phyloP scores from a whole-genome alignment of 2,113 vertebrate genomes.

The Scytalopus superciliaris region DNA sequence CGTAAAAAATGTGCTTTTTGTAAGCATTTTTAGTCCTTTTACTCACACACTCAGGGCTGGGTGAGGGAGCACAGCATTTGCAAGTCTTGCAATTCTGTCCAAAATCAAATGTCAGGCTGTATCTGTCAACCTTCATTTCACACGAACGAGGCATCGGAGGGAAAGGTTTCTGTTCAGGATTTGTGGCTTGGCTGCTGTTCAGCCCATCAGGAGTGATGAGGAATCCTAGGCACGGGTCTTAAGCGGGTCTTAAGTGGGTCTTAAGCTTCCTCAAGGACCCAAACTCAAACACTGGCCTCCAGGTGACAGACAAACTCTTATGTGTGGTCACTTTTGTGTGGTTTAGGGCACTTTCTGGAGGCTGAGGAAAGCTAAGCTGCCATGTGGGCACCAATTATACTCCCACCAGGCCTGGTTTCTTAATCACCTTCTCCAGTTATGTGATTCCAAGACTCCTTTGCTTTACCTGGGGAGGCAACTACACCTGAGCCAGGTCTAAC shows the following conservation, averaged over 20 bases:
- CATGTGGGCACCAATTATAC: accelerated
- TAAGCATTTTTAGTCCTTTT: not conserved
- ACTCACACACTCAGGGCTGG: not conserved
- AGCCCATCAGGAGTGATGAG: not conserved
- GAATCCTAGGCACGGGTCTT: not conserved
- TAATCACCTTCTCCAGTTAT: not conserved
- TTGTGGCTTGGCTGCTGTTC: not conserved
- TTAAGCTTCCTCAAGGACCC: not conserved
- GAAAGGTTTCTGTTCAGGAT: not conserved
- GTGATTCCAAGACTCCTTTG: not conserved
- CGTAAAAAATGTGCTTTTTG: not conserved
- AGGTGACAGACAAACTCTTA: not conserved
- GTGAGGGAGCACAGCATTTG: not conserved
- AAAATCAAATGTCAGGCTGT: not conserved
- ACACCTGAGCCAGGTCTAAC: slow-evolving; percentile 19
- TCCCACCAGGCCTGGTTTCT: slow-evolving; percentile 23
- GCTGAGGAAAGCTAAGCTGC: slow-evolving; percentile 4
- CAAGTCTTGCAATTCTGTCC: not conserved
- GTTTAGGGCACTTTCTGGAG: not conserved
- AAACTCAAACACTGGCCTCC: not conserved
- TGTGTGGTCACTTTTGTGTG: not conserved
- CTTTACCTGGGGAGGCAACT: not conserved
- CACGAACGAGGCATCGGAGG: not conserved
- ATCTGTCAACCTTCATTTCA: not conserved
- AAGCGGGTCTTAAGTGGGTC: not conserved